Evolutionary conservation across 1,140 invertebrate species (phyloP).

Genomic region (Aphaenogaster rudis): DNA sequence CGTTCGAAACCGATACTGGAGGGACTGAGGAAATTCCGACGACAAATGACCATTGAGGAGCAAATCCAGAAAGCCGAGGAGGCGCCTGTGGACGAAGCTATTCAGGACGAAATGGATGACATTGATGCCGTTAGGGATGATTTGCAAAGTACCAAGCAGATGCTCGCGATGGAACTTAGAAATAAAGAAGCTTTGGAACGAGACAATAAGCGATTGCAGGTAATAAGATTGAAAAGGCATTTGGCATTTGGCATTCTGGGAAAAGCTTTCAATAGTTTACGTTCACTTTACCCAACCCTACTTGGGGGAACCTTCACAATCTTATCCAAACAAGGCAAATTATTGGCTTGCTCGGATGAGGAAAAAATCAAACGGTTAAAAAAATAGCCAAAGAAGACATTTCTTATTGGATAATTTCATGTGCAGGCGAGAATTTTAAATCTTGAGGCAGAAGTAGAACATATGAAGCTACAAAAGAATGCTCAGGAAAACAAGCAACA

Average conservation of each 20-base stretch:
- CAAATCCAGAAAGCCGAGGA: constrained; percentile 92
- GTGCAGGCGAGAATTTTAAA: constrained; percentile 91
- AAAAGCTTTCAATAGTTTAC: neutral
- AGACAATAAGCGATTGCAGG: constrained; percentile 93
- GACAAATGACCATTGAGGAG: constrained; percentile 96
- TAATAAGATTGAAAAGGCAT: constrained; percentile 64
- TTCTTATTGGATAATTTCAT: constrained; percentile 24
- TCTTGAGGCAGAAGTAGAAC: constrained; percentile 92
- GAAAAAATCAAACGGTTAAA: neutral
- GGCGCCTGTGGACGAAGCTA: constrained; percentile 87
- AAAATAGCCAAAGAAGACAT: neutral
- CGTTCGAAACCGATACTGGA: constrained; percentile 94
- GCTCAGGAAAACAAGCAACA: constrained; percentile 88
- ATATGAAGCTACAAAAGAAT: constrained; percentile 87
- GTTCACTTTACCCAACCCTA: neutral
- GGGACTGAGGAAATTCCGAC: constrained; percentile 94
- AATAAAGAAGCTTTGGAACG: constrained; percentile 95
- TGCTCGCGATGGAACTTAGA: constrained; percentile 94
- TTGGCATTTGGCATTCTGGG: neutral
- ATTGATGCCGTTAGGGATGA: constrained; percentile 96
- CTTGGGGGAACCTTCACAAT: neutral
- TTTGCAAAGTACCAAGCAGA: constrained; percentile 96
- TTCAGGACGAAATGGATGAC: constrained; percentile 94
- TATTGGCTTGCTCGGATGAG: neutral
- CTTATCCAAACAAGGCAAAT: neutral